Evolutionary conservation across 2,888 invertebrate species (phyloP), one percentile per base, ranked within the genome.

Genomic region (Drosophila siamana): DNA sequence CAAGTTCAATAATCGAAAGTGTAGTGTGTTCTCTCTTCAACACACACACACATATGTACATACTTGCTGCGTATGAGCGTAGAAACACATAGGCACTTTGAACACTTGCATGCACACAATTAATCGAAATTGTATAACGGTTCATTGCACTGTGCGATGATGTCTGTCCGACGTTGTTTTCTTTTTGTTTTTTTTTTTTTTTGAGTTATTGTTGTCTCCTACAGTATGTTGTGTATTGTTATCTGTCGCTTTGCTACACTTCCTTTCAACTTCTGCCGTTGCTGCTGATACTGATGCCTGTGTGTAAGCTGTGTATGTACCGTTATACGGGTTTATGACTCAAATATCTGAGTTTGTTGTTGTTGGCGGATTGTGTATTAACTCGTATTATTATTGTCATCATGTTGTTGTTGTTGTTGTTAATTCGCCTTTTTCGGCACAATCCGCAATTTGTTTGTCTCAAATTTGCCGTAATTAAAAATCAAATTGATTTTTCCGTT

Each of bases 401-500:
- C n/a, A n/a, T 30, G 30, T 11, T 3, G 30, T 30, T 30, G n/a
- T 54, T 30, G 48, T 41, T 48, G 33, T 62, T 36, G 56, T 66
- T 67, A 69, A 62, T 56, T 85, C 69, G 70, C 81, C 84, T 69
- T 83, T 74, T 86, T 78, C 69, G 80, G 78, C 64, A 61, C 66
- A 69, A 62, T 54, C 50, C 66, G 78, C 83, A 86, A 83, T 83
- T 84, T 80, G 86, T 83, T 73, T 83, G 72, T 80, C 76, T 83
- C 62, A 76, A 86, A 86, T 86, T 86, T 83, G 80, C 71, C 62
- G 78, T 86, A 84, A 86, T 84, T 84, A 84, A 84, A 86, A 86
- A 75, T 81, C 75, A 74, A 85, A 80, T 80, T 80, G 78, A 78
- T 80, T 85, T 82, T 86, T 79, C 74, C 75, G 68, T 69, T 77